Conservation (phyloP, 2,888 invertebrate species). For the Clepsis dumicolana region DNA sequence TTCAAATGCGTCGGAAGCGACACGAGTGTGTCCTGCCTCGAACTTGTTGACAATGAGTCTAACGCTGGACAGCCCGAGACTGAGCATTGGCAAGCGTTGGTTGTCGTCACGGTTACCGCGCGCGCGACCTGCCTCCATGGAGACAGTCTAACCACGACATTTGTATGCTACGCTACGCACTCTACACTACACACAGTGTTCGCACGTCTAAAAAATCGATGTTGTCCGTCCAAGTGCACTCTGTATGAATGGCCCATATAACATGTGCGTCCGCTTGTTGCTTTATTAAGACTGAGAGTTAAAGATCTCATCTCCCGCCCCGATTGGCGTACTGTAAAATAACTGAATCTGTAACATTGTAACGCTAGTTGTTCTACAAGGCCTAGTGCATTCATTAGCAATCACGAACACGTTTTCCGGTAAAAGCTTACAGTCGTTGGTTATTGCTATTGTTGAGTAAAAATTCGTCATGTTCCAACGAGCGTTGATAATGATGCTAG, state of each 20-base stretch:
- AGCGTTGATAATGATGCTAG: slow-evolving; percentile 11
- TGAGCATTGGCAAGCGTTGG: slow-evolving; percentile 71
- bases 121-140: slow-evolving; percentile 78
- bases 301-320: slow-evolving; percentile 56
- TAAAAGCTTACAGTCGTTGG: slow-evolving; percentile 49
- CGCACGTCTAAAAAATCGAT: slow-evolving; percentile 54
- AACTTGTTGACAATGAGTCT: slow-evolving; percentile 81
- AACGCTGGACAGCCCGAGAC: slow-evolving; percentile 79
- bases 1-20: slow-evolving; percentile 55
- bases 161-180: slow-evolving; percentile 47
- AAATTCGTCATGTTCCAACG: slow-evolving; percentile 27
- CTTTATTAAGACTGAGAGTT: slow-evolving; percentile 60
- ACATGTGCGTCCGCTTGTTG: slow-evolving; percentile 63
- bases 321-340: slow-evolving; percentile 55
- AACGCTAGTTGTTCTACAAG: slow-evolving; percentile 36
- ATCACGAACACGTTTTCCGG: slow-evolving; percentile 48
- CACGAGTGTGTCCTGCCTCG: slow-evolving; percentile 76
- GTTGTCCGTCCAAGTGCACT: slow-evolving; percentile 69
- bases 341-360: slow-evolving; percentile 58
- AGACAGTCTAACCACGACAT: slow-evolving; percentile 72
- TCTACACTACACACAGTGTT: slow-evolving; percentile 22
- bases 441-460: slow-evolving; percentile 8
- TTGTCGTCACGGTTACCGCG: slow-evolving; percentile 79
- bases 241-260: slow-evolving; percentile 53
- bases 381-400: slow-evolving; percentile 17